These are phyloP conservation scores for Knipowitschia caucasica DNA, from an alignment of 2,797 vertebrate genomes.

Conservation along the genomic window DNA sequence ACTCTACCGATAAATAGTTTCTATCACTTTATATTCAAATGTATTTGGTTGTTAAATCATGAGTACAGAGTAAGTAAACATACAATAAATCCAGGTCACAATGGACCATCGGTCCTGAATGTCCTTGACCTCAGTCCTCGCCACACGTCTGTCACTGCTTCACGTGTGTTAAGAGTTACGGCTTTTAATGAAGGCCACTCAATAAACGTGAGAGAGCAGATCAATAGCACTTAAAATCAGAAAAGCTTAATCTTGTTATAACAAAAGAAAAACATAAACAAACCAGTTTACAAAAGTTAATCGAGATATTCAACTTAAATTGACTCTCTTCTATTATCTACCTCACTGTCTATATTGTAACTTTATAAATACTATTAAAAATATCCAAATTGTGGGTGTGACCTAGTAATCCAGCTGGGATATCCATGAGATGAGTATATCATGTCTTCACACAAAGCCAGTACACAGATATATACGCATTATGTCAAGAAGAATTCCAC, in stretches of 20 bases:
- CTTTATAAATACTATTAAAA: too few relatives aligned
- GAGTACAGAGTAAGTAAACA: neutral
- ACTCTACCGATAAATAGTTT: too few relatives aligned
- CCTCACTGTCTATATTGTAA: too few relatives aligned
- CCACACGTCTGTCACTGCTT: conserved; percentile 1
- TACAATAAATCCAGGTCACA: conserved; percentile 9
- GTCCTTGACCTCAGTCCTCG: conserved; percentile 21
- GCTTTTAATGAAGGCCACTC: conserved; percentile 18
- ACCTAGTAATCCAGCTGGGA: too few relatives aligned
- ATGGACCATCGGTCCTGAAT: neutral
- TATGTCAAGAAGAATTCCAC: neutral
- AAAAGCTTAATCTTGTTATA: conserved; percentile 46
- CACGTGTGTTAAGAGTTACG: conserved; percentile 26
- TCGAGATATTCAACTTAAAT: too few relatives aligned
- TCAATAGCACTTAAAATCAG: conserved; percentile 47
- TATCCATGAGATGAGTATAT: too few relatives aligned
- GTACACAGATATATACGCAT: too few relatives aligned
- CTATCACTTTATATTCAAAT: too few relatives aligned
- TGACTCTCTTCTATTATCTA: too few relatives aligned
- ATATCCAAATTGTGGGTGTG: too few relatives aligned
- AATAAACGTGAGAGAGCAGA: conserved; percentile 29
- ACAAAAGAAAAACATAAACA: neutral
- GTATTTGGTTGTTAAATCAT: too few relatives aligned
- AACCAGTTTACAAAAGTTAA: too few relatives aligned
- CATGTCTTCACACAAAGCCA: neutral